Evolutionary conservation across 2,888 invertebrate species (phyloP), one percentile per base, ranked within the genome.

Genomic region (Bursaphelenchus okinawaensis): DNA sequence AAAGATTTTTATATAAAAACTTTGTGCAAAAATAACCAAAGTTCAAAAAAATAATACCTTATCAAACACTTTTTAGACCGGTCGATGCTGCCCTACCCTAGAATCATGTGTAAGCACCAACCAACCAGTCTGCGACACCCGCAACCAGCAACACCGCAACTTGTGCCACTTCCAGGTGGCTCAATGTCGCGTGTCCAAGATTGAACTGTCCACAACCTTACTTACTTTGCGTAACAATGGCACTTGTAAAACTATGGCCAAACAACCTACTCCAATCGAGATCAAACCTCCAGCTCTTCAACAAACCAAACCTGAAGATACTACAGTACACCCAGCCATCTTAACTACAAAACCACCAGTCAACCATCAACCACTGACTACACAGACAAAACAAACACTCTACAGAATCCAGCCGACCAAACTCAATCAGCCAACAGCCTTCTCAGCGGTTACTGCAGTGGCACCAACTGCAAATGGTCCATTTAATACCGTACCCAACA

Each of bases 131-230:
- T 79, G 79, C 57, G 79, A 78, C 59, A 72, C 78, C 0, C 69
- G 71, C 28, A 74, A 75, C 7, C 65, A 68, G 51, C 70, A 71
- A 4, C 76, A 79, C 54, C 28, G 65, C 0, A 75, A 69, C 62
- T 68, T 68, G 19, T 79, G 79, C 59, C 63, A 68, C 4, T 79
- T 77, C 62, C 69, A 73, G 55, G 75, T 79, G 16, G 72, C 71
- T 55, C 66, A 71, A 31, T 80, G 79, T 58, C 69, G 79, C 9
- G 62, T 69, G 7, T 65, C 69, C 24, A 67, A 71, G 52, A 61
- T 75, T 50, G 56, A 54, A 1, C 70, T 27, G 4, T 22, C 50
- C 2, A 24, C 7, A 6, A n/a, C 62, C 22, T 16, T 22, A 22
- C 54, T 27, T 20, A 24, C 29, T 12, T 56, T 56, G 26, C 19